Percentiles rank a stretch among this genome's conserved stretches.
These are phyloP conservation scores for Tribolium castaneum DNA, from an alignment of 1,140 invertebrate genomes.

Conservation along the genomic window DNA sequence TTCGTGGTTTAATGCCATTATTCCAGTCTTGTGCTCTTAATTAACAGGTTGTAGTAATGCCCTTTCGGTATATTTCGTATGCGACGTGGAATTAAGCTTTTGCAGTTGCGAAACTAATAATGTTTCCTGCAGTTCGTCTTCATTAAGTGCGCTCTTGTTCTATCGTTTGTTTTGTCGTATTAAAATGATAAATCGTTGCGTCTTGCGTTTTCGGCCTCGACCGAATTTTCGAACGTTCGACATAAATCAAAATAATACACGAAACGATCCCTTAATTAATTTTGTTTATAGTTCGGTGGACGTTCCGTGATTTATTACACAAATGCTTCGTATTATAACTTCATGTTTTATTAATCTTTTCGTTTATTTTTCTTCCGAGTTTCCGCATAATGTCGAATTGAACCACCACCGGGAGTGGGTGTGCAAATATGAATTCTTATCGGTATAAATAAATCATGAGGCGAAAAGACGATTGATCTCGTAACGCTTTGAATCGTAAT, in stretches of 20 bases:
- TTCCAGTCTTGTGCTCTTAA: not conserved
- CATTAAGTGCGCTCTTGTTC: conserved; percentile 27
- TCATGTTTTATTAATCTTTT: conserved; percentile 47
- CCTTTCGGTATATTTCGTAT: conserved; percentile 6
- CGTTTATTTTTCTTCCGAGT: conserved; percentile 41
- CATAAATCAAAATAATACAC: conserved; percentile 44
- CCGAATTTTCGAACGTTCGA: conserved; percentile 26
- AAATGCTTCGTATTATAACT: conserved; percentile 36
- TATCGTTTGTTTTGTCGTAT: conserved; percentile 30
- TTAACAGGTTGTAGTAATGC: not conserved
- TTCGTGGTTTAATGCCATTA: not conserved
- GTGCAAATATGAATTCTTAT: conserved; percentile 43
- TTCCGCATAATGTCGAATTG: conserved; percentile 35
- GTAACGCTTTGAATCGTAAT: not conserved
- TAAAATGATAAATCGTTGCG: conserved; percentile 33
- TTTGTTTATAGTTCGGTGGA: conserved; percentile 43
- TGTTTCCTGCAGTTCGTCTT: conserved; percentile 40
- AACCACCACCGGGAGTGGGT: conserved; percentile 16
- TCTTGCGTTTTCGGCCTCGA: conserved; percentile 20
- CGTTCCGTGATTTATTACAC: conserved; percentile 40
- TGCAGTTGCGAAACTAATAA: conserved; percentile 35
- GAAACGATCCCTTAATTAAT: conserved; percentile 46
- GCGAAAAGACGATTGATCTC: conserved; percentile 16
- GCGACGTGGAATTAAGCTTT: not conserved
- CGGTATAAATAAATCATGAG: conserved; percentile 41